Evolutionary conservation across 2,113 vertebrate species (phyloP).

Genomic region (Promerops cafer): DNA sequence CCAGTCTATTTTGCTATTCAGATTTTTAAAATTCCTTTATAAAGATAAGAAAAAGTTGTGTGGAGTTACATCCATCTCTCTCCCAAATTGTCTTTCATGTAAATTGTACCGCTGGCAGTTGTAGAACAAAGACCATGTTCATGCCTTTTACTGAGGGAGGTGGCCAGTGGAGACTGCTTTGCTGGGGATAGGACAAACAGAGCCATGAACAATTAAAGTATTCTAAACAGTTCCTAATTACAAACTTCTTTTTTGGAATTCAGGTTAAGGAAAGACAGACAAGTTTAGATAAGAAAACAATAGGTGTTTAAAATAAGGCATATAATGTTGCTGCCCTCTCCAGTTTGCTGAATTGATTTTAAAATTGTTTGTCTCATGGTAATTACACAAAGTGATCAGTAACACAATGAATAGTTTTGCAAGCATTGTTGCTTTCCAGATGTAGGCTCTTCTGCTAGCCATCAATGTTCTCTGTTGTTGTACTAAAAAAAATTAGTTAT

Average conservation of each 20-base stretch:
- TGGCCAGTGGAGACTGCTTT: neutral
- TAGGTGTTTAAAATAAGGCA: neutral
- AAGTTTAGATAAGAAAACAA: neutral
- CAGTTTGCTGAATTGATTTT: neutral
- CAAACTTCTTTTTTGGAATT: neutral
- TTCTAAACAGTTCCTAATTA: neutral
- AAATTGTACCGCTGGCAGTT: neutral
- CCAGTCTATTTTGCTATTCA: neutral
- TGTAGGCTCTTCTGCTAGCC: neutral
- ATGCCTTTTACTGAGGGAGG: neutral
- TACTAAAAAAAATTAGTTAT: neutral
- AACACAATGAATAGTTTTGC: neutral
- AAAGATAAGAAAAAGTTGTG: neutral
- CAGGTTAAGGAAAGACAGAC: neutral
- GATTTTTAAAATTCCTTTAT: neutral
- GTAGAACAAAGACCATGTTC: neutral
- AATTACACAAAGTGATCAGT: neutral
- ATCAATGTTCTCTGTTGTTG: neutral
- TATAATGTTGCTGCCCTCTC: neutral
- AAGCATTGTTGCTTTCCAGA: neutral
- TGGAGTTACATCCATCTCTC: fast-evolving
- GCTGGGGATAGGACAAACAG: neutral
- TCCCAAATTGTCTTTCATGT: neutral
- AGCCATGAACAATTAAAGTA: neutral
- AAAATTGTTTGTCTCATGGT: neutral